phyloP scores from a whole-genome alignment of 2,888 invertebrate species.

The Himalopsyche kuldschensis region DNA sequence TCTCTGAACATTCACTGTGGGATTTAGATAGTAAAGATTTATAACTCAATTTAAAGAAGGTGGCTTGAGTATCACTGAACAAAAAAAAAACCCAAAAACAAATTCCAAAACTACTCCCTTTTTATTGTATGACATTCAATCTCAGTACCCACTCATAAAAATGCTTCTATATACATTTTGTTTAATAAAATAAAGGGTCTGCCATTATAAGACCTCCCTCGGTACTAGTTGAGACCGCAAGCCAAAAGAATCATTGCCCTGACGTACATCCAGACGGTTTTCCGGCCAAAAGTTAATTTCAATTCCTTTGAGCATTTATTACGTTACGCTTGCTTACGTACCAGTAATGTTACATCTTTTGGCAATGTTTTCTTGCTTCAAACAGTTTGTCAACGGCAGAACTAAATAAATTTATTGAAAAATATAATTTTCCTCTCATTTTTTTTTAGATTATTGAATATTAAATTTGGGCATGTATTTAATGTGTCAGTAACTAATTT shows the following conservation, averaged over 20 bases:
- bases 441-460: too few species aligned
- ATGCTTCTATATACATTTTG: not conserved
- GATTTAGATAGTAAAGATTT: not conserved
- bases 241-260: not conserved
- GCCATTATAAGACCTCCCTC: not conserved
- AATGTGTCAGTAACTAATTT: too few species aligned
- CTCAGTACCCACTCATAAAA: not conserved
- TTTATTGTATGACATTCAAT: conserved; percentile 1
- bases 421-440: too few species aligned
- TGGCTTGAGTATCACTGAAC: not conserved
- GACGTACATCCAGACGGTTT: not conserved
- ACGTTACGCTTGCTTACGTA: not conserved
- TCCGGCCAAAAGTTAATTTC: conserved; percentile 9
- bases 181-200: not conserved
- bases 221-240: not conserved
- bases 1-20: not conserved
- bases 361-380: not conserved
- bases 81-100: not conserved
- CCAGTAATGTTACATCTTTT: not conserved
- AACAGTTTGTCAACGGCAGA: not conserved
- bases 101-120: not conserved
- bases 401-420: too few species aligned
- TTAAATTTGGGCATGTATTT: too few species aligned
- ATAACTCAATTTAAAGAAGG: not conserved
- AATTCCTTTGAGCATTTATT: conserved; percentile 2